Conservation (phyloP, 2,797 vertebrate species). For the Danionella dracula region DNA sequence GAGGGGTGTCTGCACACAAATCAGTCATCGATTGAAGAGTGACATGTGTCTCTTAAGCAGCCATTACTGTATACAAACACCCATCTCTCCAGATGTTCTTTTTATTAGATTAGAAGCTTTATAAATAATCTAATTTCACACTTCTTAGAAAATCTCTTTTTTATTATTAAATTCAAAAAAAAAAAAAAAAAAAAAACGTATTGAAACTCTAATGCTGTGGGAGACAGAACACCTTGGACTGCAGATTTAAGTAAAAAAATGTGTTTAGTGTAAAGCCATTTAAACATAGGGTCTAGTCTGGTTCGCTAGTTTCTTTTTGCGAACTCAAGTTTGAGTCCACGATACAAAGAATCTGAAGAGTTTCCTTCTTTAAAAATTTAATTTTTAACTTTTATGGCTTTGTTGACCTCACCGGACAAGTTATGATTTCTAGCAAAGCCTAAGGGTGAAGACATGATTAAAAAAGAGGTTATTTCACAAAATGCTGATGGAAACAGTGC, state of each 20-base stretch:
- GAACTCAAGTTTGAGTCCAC: no score
- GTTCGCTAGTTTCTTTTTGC: no score
- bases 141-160: no score
- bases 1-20: conserved; percentile 30
- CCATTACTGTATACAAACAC: conserved; percentile 2
- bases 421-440: not conserved
- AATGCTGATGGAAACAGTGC: conserved; percentile 29
- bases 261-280: no score
- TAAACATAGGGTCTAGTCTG: no score
- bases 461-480: conserved; percentile 28
- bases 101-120: not conserved
- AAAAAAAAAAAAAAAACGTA: no score
- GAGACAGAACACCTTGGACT: no score
- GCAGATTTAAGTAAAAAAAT: no score
- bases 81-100: not conserved
- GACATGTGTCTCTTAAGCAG: conserved; percentile 5
- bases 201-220: no score
- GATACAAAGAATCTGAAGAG: not conserved
- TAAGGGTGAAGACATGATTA: conserved; percentile 12
- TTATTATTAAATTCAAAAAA: no score
- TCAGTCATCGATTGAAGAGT: conserved; percentile 37
- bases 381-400: not conserved
- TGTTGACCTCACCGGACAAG: conserved; percentile 17
- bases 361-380: not conserved
- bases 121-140: no score